Base-by-base conservation (phyloP, 2,888 invertebrate species). In the Adelognathus sp. region DNA sequence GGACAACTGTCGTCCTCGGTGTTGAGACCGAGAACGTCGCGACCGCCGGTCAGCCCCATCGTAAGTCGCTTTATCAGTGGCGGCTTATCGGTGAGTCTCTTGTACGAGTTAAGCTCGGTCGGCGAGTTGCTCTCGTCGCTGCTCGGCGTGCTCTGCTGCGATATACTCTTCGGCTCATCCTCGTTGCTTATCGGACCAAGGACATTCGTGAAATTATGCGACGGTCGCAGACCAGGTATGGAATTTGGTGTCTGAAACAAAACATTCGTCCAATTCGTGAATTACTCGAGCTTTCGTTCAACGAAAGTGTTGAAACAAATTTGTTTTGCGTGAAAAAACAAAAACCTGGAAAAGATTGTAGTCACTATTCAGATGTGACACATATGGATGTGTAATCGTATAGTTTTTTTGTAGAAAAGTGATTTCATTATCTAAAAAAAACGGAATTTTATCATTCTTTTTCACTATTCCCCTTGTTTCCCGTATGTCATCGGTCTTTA, bases 101-200 rank as follows among this genome's bases (percentile, higher is more conserved):
- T 95, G 92, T 96, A 97, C 88, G 96, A 96, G 92, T 96, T 96
- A 91, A 97, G 93, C 93, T 97, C 97, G 63, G 96, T 96, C 56
- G 97, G 97, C 7, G 97, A 97, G 92, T 96, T 96, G 89, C 96
- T 96, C 92, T 97, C 97, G 91, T 97, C 97, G 84, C 96, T 97
- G 91, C 95, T 96, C 33, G 95, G 94, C 52, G 93, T 93, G 83
- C 93, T 93, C 86, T 93, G 93, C 81, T 92, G 92, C 4, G 93
- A 93, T 82, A 91, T 89, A 81, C 89, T 92, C 82, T 91, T 91
- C 50, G 89, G 82, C 70, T 88, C 90, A 83, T 89, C 86, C 76
- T 88, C 88, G 82, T 88, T 90, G 82, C 88, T 87, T 78, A 91
- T 87, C 21, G 91, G 89, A 36, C 92, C 92, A 36, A 93, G 90